phyloP scores from a whole-genome alignment of 1,140 invertebrate genomes.

The Temnothorax longispinosus region DNA sequence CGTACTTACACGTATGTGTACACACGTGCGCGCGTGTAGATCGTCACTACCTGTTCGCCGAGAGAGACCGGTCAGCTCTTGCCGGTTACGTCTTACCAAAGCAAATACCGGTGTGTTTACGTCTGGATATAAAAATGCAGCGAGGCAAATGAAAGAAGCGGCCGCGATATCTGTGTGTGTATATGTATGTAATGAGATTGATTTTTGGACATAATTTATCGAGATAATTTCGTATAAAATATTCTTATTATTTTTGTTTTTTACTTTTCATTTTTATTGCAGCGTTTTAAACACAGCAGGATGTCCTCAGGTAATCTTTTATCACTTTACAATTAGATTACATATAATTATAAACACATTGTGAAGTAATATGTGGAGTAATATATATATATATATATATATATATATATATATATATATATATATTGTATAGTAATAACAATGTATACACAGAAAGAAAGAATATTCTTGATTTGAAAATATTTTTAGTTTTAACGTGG shows the following conservation, averaged over 20 bases:
- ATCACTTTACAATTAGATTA: neutral
- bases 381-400: neutral
- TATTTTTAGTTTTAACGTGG: too few relatives aligned
- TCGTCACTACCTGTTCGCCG: slow-evolving; percentile 53
- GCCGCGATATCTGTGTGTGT: neutral
- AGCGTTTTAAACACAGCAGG: neutral
- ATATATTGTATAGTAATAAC: too few relatives aligned
- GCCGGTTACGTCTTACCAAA: slow-evolving; percentile 36
- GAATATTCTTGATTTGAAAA: too few relatives aligned
- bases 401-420: neutral
- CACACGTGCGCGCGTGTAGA: slow-evolving; percentile 22
- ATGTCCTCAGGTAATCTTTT: neutral
- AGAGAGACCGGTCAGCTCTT: slow-evolving; percentile 48
- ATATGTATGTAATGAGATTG: slow-evolving; percentile 7
- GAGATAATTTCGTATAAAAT: slow-evolving; percentile 2
- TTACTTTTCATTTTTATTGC: neutral
- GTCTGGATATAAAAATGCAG: slow-evolving; percentile 49
- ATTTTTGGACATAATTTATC: neutral
- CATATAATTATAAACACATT: neutral
- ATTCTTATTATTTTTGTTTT: neutral
- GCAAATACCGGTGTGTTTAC: slow-evolving; percentile 51
- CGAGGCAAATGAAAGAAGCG: slow-evolving; percentile 19
- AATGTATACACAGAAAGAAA: too few relatives aligned
- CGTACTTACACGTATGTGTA: neutral
- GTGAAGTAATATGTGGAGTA: neutral